Evolutionary conservation across 2,113 vertebrate species (phyloP), one percentile per base, ranked within the genome.

Genomic region (Podarcis raffonei): DNA sequence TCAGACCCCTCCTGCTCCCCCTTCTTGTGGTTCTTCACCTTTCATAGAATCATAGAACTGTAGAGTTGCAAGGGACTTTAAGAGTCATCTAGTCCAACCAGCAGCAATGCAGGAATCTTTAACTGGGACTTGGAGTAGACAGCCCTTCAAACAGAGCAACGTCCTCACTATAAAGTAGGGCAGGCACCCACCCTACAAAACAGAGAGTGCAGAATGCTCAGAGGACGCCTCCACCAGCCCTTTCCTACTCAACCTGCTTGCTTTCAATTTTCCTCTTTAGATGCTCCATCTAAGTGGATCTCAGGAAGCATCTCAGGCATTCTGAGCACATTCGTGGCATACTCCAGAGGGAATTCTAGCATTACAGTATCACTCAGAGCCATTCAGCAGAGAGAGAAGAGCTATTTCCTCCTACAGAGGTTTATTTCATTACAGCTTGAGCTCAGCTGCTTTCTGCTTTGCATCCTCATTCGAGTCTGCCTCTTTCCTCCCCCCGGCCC

Each of bases 331-430:
- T 22, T 16, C 53, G 2, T 5, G 15, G 27, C 53, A 62, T 25
- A 2, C 69, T 65, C 87, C 7, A 39, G 53, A 82, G 71, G 69
- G 80, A 75, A 83, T 83, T 76, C 69, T 65, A 42, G 53, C 35
- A 75, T 88, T 74, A 23, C 12, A 8, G 32, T 7, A 88, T 83
- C 71, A 75, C 53, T 88, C 27, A n/a, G 35, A 76, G 79, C 59
- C 69, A 82, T 66, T 57, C 86, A 82, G 87, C 87, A 82, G 79
- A 62, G 87, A 83, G 79, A 82, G 78, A 62, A 82, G 69, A 82
- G 79, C 69, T 75, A 42, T 88, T 88, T 82, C 80, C 27, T 74
- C 53, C 79, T 9, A 75, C 35, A 48, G 79, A 75, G 69, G 53
- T 62, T 82, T 53, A 75, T 82, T 82, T 82, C 86, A 88, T 62